phyloP scores from a whole-genome alignment of 2,797 vertebrate species.

The Heterohyrax brucei region DNA sequence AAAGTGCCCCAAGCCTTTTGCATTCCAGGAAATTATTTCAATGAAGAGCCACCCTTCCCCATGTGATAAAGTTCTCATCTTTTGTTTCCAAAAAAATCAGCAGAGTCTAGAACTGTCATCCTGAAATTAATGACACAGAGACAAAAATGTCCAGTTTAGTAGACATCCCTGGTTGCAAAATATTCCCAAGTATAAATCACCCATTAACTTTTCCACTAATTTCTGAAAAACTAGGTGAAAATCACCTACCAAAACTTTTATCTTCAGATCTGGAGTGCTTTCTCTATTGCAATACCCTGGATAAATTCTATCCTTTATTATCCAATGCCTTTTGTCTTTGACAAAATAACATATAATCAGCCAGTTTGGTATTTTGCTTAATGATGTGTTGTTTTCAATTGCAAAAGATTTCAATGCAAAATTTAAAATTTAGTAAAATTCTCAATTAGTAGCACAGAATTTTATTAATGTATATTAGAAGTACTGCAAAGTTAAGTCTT shows the following conservation, averaged over 20 bases:
- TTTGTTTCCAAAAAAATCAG: conserved; percentile 10
- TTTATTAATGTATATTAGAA: conserved; percentile 3
- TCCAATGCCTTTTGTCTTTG: neutral
- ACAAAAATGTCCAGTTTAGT: neutral
- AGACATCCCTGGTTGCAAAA: neutral
- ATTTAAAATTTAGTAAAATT: conserved; percentile 43
- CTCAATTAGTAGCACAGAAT: neutral
- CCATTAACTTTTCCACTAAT: neutral
- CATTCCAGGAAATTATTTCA: neutral
- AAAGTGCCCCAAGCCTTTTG: neutral
- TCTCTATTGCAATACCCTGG: neutral
- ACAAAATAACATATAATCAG: conserved; percentile 27
- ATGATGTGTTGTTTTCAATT: neutral
- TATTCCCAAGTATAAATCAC: neutral
- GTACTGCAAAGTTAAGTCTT: neutral
- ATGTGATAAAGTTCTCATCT: neutral
- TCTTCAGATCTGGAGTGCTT: neutral
- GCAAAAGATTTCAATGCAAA: conserved; percentile 2
- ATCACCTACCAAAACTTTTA: neutral
- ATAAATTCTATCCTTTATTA: neutral
- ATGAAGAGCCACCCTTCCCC: neutral
- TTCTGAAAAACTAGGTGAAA: neutral
- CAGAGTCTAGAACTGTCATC: neutral
- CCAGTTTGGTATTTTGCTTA: neutral
- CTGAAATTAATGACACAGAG: neutral